These are phyloP conservation scores for Melieria crassipennis DNA, from an alignment of 2,888 invertebrate genomes.

Conservation along the genomic window DNA sequence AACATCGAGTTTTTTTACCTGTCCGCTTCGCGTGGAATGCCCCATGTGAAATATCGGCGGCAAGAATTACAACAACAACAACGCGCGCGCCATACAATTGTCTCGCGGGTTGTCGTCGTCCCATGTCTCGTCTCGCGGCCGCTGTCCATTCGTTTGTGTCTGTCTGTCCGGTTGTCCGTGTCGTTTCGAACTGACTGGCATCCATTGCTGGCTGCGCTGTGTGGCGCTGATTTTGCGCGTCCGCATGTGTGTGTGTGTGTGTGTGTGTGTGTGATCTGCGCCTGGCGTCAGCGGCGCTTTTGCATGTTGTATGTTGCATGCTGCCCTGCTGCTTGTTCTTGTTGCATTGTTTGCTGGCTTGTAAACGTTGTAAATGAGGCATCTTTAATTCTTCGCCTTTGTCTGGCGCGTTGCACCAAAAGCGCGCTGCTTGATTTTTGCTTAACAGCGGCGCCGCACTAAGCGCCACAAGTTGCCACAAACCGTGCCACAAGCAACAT, in stretches of 20 bases:
- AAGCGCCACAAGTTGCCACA: constrained; percentile 27
- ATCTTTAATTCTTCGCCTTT: constrained; percentile 26
- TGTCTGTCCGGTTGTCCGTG: not conserved
- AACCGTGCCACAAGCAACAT: too few relatives aligned
- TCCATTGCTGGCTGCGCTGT: not conserved
- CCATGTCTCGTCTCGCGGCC: not conserved
- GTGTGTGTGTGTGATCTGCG: not conserved
- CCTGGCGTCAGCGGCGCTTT: constrained; percentile 20
- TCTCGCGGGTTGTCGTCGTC: not conserved
- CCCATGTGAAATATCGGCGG: too few relatives aligned
- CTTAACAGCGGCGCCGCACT: constrained; percentile 16
- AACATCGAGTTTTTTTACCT: too few relatives aligned
- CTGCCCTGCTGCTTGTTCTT: not conserved
- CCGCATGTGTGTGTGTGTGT: too few relatives aligned
- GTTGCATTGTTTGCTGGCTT: not conserved
- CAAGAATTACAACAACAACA: too few relatives aligned
- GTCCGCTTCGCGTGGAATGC: too few relatives aligned
- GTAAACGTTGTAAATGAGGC: constrained; percentile 36
- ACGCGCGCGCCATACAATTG: too few relatives aligned
- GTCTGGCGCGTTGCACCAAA: not conserved
- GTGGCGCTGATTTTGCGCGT: not conserved
- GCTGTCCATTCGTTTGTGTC: not conserved
- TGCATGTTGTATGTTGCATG: constrained; percentile 17
- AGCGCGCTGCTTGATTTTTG: not conserved
- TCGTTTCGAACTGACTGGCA: not conserved